Evolutionary conservation across 2,113 vertebrate species (phyloP), one percentile per base, ranked within the genome.

Genomic region (Onychostruthus taczanowskii): DNA sequence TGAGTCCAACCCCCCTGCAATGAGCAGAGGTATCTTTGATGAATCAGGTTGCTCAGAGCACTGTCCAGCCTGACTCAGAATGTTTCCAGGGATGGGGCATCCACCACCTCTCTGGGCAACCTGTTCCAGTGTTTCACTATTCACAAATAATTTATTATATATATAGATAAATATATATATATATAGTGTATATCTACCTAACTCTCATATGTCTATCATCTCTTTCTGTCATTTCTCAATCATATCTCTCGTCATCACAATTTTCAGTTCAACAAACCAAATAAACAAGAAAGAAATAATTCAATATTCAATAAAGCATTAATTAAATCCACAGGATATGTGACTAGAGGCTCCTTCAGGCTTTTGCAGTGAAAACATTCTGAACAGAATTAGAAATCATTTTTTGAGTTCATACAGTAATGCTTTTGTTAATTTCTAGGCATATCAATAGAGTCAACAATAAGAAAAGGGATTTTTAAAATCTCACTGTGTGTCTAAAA

Each of bases 231-330:
- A 37, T 43, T 59, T 35, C 39, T 28, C 21, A 20, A 22, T n/a
- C 0, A 0, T 17, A 62, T 39, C 82, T 90, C 69, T 69, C 68
- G 69, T 91, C 27, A 90, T 58, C 84, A 67, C 16, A 95, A 78
- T 84, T 95, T 96, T 66, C 58, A 85, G 75, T 85, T 94, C 79
- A 94, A 79, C 68, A 94, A 95, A 94, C 92, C 83, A 97, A 96
- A 96, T 86, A 93, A 94, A 52, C 12, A 24, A 58, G 77, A 82
- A 89, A 69, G 31, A 96, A 93, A 83, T 90, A 58, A 61, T 95
- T 49, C 78, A 93, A 77, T 93, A 88, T 77, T 76, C 61, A 85
- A 81, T 66, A 94, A 95, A 68, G 37, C 53, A 74, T 93, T 81
- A 85, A 95, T 85, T 76, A 83, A 96, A 94, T 91, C 19, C 41